Evolutionary conservation across 2,113 vertebrate species (phyloP).

Genomic region (Oryzias curvinotus): DNA sequence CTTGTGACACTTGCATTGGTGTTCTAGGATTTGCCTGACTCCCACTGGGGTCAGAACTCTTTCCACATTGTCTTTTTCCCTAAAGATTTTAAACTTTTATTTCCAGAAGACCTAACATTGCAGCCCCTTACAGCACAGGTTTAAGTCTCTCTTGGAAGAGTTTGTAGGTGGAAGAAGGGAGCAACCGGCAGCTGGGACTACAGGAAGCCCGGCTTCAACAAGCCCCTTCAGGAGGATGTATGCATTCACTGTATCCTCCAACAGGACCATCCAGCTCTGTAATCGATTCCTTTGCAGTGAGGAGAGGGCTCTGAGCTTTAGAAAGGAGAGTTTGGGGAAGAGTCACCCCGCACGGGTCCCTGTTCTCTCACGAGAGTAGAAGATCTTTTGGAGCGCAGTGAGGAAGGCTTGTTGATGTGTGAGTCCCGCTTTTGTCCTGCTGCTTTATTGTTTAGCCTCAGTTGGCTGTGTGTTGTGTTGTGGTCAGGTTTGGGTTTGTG

Average conservation of each 20-base stretch:
- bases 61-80: too few species aligned
- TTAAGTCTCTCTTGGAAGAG: too few species aligned
- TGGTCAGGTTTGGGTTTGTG: slow-evolving; percentile 11
- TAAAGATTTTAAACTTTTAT: too few species aligned
- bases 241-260: slow-evolving; percentile 51
- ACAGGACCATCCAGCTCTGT: slow-evolving; percentile 64
- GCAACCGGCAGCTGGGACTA: slow-evolving; percentile 20
- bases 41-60: too few species aligned
- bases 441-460: not conserved
- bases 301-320: slow-evolving; percentile 52
- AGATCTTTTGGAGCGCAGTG: slow-evolving; percentile 56
- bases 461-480: slow-evolving; percentile 1
- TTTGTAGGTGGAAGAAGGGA: slow-evolving; percentile 8
- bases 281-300: slow-evolving; percentile 64
- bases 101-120: too few species aligned
- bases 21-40: too few species aligned
- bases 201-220: slow-evolving; percentile 49
- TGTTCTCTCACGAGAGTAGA: slow-evolving; percentile 67
- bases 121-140: too few species aligned
- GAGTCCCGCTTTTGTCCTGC: not conserved
- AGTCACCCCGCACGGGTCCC: slow-evolving; percentile 58
- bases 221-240: slow-evolving; percentile 51
- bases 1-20: not conserved
- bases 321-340: slow-evolving; percentile 57
- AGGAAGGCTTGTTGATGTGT: slow-evolving; percentile 53